Conservation (phyloP, 2,888 invertebrate species). For the Arge pagana region DNA sequence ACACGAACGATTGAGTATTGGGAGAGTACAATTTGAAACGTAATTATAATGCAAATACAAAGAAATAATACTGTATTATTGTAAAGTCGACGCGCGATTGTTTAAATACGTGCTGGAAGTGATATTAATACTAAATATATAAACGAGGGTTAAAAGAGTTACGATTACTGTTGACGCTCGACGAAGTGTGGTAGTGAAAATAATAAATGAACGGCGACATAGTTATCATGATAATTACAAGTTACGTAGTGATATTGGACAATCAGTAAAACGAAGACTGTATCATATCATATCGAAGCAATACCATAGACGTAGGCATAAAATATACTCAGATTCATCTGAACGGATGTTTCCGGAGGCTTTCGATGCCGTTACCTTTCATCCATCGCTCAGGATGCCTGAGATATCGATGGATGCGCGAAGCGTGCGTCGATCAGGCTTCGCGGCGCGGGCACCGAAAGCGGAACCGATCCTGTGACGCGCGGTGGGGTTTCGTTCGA, state of each 20-base stretch:
- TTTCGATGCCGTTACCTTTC: too few relatives aligned
- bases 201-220: conserved; percentile 10
- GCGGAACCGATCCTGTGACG: too few relatives aligned
- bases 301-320: conserved; percentile 44
- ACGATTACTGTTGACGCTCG: background rate
- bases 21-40: conserved; percentile 54
- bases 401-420: too few relatives aligned
- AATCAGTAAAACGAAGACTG: conserved; percentile 60
- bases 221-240: conserved; percentile 15
- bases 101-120: conserved; percentile 50
- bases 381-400: too few relatives aligned
- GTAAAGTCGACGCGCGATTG: conserved; percentile 36
- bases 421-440: too few relatives aligned
- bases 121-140: conserved; percentile 57
- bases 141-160: conserved; percentile 8
- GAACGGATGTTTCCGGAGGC: too few relatives aligned
- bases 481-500: too few relatives aligned
- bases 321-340: too few relatives aligned
- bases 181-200: conserved; percentile 9
- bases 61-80: conserved; percentile 7
- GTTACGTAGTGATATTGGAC: conserved; percentile 57
- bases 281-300: conserved; percentile 57
- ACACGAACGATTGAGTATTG: conserved; percentile 31
- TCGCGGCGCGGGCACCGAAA: too few relatives aligned
- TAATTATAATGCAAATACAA: conserved; percentile 29